Evolutionary conservation across 2,888 invertebrate species (phyloP).

Genomic region (Phengaris alcon): DNA sequence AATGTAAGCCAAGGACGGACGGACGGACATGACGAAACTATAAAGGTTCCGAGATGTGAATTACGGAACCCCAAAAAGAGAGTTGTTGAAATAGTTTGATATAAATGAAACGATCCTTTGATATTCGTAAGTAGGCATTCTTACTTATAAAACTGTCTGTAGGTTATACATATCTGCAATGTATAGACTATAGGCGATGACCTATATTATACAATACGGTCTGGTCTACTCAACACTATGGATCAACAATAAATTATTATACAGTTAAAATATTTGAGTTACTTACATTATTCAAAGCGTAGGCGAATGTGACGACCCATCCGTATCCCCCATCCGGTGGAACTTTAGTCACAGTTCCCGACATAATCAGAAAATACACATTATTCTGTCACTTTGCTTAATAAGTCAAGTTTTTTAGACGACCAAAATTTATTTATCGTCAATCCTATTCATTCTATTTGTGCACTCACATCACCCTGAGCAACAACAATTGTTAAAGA

Average conservation of each 20-base stretch:
- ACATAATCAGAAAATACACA: constrained; percentile 48
- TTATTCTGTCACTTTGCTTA: constrained; percentile 44
- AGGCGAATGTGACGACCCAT: constrained; percentile 81
- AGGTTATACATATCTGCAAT: background rate
- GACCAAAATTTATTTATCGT: background rate
- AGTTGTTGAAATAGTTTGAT: no score
- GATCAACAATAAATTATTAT: background rate
- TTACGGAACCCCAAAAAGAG: no score
- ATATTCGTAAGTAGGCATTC: background rate
- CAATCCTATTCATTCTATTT: background rate
- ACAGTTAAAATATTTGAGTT: constrained; percentile 23
- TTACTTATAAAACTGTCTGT: background rate
- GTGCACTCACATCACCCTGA: background rate
- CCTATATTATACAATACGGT: background rate
- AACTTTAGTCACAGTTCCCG: constrained; percentile 57
- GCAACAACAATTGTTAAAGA: background rate
- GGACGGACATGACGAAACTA: no score
- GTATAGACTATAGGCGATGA: background rate
- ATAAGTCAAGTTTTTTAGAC: background rate
- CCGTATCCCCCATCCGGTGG: constrained; percentile 84
- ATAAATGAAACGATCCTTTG: background rate
- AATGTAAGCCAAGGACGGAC: no score
- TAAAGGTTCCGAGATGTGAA: no score
- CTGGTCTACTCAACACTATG: background rate
- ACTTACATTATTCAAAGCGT: constrained; percentile 82